phyloP scores from a whole-genome alignment of 2,888 invertebrate species.

The Macrophya alboannulata region DNA sequence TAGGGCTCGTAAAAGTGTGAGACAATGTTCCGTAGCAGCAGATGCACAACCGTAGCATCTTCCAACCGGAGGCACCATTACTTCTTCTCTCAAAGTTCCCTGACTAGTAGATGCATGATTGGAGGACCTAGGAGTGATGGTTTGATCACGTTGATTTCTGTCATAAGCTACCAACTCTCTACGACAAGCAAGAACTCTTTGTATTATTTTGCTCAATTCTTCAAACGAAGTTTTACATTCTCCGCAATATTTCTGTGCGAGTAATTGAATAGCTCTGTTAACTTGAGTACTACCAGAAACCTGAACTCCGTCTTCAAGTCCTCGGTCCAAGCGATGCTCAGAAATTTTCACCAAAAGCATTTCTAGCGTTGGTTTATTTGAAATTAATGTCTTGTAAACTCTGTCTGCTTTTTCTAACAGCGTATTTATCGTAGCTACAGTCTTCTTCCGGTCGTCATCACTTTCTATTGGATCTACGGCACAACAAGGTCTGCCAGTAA shows the following conservation, averaged over 20 bases:
- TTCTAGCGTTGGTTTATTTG: slow-evolving; percentile 95
- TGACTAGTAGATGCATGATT: slow-evolving; percentile 57
- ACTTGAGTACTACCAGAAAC: slow-evolving; percentile 84
- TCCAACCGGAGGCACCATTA: slow-evolving; percentile 80
- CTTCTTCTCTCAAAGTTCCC: slow-evolving; percentile 61
- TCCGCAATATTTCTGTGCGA: slow-evolving; percentile 97
- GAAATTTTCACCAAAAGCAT: slow-evolving; percentile 92
- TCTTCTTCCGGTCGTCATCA: slow-evolving; percentile 98
- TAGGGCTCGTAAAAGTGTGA: slow-evolving; percentile 94
- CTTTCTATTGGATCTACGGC: slow-evolving; percentile 98
- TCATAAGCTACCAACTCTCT: slow-evolving; percentile 96
- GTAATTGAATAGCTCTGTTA: slow-evolving; percentile 95
- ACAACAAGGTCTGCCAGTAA: slow-evolving; percentile 95
- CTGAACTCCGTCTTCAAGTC: slow-evolving; percentile 82
- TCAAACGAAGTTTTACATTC: slow-evolving; percentile 98
- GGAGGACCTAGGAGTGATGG: slow-evolving; percentile 52
- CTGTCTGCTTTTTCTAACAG: slow-evolving; percentile 97
- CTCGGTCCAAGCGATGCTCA: slow-evolving; percentile 91
- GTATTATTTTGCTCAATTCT: slow-evolving; percentile 94
- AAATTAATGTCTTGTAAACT: slow-evolving; percentile 94
- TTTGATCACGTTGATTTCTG: slow-evolving; percentile 88
- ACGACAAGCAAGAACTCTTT: slow-evolving; percentile 95
- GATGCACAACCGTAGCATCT: slow-evolving; percentile 94
- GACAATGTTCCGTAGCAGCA: slow-evolving; percentile 96
- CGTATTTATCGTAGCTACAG: slow-evolving; percentile 94